A percentile compares a stretch with the other conserved stretches of the same genome.
phyloP scores from a whole-genome alignment of 2,797 vertebrate species.

The Lagodon rhomboides region DNA sequence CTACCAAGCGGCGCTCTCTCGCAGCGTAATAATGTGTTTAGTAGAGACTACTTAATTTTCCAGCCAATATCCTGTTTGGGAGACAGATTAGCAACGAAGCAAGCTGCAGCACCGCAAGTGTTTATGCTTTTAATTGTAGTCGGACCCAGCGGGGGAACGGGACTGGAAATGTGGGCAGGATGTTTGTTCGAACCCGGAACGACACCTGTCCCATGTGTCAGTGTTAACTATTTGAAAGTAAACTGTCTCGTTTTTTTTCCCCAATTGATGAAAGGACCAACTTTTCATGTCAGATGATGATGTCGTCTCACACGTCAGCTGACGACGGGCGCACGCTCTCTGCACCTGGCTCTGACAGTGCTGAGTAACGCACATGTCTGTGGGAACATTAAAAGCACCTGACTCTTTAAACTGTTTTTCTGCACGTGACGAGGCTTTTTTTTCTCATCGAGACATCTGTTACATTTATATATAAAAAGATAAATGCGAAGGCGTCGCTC shows the following conservation, averaged over 20 bases:
- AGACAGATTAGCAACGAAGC: constrained; percentile 27
- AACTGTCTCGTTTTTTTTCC: neutral
- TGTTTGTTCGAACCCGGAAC: constrained; percentile 13
- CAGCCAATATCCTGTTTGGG: constrained; percentile 42
- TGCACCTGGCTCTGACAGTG: constrained; percentile 16
- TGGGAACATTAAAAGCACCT: neutral
- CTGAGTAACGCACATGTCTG: constrained; percentile 5
- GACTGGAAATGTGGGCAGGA: constrained; percentile 15
- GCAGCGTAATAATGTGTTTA: constrained; percentile 32
- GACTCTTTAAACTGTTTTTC: neutral
- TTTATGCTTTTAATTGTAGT: constrained; percentile 49
- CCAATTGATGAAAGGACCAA: neutral
- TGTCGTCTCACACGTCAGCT: constrained; percentile 20
- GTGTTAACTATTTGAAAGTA: neutral
- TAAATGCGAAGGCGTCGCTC: neutral
- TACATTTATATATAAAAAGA: neutral
- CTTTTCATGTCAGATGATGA: constrained; percentile 27
- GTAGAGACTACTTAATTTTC: constrained; percentile 39
- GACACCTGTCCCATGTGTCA: neutral
- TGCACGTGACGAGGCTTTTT: neutral
- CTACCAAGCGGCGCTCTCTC: constrained; percentile 21
- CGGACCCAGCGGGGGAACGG: constrained; percentile 18
- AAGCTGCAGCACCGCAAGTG: constrained; percentile 12
- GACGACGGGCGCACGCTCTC: constrained; percentile 6
- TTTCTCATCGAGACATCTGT: neutral